A percentile compares a stretch with the other conserved stretches of the same genome.
Conservation (phyloP, 2,113 vertebrate genomes). For the Sylvilagus bachmani region DNA sequence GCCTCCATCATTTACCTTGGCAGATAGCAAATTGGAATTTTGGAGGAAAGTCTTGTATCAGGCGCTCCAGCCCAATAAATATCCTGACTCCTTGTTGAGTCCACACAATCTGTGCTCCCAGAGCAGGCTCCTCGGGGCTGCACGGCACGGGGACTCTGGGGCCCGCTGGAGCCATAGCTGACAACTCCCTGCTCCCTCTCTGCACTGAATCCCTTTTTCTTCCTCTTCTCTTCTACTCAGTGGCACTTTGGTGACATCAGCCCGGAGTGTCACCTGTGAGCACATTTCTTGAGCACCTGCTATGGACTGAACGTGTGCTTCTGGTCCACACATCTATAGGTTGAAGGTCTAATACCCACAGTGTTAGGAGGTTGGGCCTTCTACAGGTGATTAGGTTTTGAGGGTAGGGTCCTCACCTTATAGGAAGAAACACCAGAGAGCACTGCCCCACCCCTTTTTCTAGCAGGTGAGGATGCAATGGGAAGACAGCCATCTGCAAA, state of each 20-base stretch:
- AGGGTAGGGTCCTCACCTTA: background rate
- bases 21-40: slow-evolving; percentile 74
- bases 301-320: background rate
- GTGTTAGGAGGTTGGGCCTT: background rate
- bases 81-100: background rate
- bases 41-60: slow-evolving; percentile 32
- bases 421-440: background rate
- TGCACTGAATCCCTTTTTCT: background rate
- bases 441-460: background rate
- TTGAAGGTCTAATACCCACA: background rate
- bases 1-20: slow-evolving; percentile 71
- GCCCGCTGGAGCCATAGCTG: background rate
- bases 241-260: background rate
- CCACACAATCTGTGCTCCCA: accelerated
- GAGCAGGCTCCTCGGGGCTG: background rate
- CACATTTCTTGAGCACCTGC: background rate
- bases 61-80: slow-evolving; percentile 32
- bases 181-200: background rate
- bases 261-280: background rate
- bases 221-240: background rate
- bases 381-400: background rate
- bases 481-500: background rate
- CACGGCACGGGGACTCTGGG: background rate
- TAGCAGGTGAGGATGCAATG: background rate
- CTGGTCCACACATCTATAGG: background rate